phyloP scores from a whole-genome alignment of 2,888 invertebrate genomes.

The Tetheella fluctuosa region DNA sequence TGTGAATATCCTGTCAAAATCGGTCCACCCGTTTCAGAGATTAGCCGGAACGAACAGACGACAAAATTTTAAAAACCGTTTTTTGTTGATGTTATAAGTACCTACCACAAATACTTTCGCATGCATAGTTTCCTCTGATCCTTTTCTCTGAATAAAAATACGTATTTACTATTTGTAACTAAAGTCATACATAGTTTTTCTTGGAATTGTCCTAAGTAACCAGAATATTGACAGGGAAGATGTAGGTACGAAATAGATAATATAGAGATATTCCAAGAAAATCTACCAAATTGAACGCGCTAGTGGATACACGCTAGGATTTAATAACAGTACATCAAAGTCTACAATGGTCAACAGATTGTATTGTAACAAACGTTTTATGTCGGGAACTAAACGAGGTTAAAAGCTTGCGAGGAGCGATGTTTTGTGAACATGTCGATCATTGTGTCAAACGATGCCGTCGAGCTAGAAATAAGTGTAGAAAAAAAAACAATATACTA shows the following conservation, averaged over 20 bases:
- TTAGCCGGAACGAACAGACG: too few relatives aligned
- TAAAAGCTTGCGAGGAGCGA: slow-evolving; percentile 70
- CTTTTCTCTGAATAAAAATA: too few relatives aligned
- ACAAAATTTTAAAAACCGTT: too few relatives aligned
- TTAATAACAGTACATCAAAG: slow-evolving; percentile 57
- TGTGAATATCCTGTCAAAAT: too few relatives aligned
- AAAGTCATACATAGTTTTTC: too few relatives aligned
- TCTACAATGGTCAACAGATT: slow-evolving; percentile 49
- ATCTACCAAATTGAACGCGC: too few relatives aligned
- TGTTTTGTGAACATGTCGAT: slow-evolving; percentile 74
- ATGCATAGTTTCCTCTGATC: too few relatives aligned
- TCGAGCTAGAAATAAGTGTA: slow-evolving; percentile 34
- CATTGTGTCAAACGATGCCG: slow-evolving; percentile 53
- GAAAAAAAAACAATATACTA: slow-evolving; percentile 11
- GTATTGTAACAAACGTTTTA: slow-evolving; percentile 64
- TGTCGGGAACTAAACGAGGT: slow-evolving; percentile 63
- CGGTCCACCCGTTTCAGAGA: too few relatives aligned
- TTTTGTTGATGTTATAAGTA: too few relatives aligned
- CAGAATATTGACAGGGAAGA: background rate
- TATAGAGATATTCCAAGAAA: background rate
- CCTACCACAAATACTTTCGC: too few relatives aligned
- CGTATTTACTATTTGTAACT: too few relatives aligned
- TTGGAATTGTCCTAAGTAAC: background rate
- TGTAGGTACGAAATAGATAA: background rate
- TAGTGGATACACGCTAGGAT: slow-evolving; percentile 35